phyloP scores from a whole-genome alignment of 35 echinoderm and acorn worm species.

The Lytechinus variegatus region DNA sequence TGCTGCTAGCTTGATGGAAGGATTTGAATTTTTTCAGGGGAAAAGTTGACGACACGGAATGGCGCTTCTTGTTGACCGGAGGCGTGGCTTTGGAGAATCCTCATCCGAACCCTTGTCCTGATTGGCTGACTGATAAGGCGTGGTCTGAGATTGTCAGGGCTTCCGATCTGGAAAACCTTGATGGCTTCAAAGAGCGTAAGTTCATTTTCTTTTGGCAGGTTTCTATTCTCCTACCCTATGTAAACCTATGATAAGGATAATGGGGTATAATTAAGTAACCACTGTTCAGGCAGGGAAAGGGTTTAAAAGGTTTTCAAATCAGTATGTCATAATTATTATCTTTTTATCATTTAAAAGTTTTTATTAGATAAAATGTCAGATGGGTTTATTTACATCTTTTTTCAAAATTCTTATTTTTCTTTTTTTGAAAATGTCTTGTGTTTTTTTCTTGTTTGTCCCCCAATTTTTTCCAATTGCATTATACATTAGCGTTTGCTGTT shows the following conservation, averaged over 20 bases:
- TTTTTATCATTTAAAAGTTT: too few relatives aligned
- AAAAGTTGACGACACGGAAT: conserved; percentile 82
- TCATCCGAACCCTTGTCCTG: conserved; percentile 83
- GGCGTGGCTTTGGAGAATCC: conserved; percentile 94
- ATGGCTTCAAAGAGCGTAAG: conserved; percentile 86
- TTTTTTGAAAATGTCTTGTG: too few relatives aligned
- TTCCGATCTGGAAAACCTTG: conserved; percentile 74
- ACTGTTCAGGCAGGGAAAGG: too few relatives aligned
- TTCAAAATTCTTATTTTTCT: too few relatives aligned
- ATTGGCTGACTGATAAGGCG: conserved; percentile 95
- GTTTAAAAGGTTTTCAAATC: too few relatives aligned
- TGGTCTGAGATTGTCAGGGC: conserved; percentile 95
- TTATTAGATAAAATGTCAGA: too few relatives aligned
- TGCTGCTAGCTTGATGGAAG: too few relatives aligned
- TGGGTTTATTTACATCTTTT: too few relatives aligned
- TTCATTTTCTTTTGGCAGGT: background rate
- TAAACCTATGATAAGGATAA: background rate
- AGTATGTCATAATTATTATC: too few relatives aligned
- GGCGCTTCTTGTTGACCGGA: conserved; percentile 92
- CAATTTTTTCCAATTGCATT: too few relatives aligned
- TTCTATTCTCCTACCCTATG: background rate
- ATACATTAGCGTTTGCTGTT: too few relatives aligned
- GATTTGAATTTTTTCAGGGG: conserved; percentile 43
- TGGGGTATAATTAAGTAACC: background rate
- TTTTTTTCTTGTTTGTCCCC: too few relatives aligned